Evolutionary conservation across 2,888 invertebrate species (phyloP).

Genomic region (Sarcophaga rosellei): DNA sequence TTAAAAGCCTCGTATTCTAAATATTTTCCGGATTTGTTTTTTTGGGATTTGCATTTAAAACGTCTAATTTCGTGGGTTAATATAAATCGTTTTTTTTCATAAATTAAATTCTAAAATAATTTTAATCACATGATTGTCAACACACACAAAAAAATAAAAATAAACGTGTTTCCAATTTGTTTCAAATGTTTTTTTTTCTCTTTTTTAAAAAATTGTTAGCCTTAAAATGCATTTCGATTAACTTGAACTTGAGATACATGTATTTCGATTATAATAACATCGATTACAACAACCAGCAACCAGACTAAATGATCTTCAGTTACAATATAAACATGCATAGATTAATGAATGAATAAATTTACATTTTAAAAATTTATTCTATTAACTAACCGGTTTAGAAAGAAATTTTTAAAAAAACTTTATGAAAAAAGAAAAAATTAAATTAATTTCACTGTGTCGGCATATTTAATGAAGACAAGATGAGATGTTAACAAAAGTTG

Average conservation of each 20-base stretch:
- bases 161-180: slow-evolving; percentile 44
- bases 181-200: slow-evolving; percentile 15
- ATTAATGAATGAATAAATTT: background rate
- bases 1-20: too few species aligned
- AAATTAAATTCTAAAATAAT: background rate
- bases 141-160: slow-evolving; percentile 37
- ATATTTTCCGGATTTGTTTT: too few species aligned
- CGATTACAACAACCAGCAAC: slow-evolving; percentile 8
- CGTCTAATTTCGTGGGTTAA: too few species aligned
- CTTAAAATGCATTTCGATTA: slow-evolving; percentile 52
- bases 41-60: too few species aligned
- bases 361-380: background rate
- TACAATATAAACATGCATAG: background rate
- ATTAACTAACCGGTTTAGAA: too few species aligned
- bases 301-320: slow-evolving; percentile 18
- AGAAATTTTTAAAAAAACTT: too few species aligned
- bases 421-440: too few species aligned
- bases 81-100: too few species aligned
- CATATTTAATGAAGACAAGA: too few species aligned
- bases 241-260: slow-evolving; percentile 67
- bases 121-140: background rate
- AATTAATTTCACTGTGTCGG: too few species aligned
- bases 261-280: slow-evolving; percentile 12
- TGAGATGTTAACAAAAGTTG: too few species aligned
- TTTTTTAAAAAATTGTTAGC: slow-evolving; percentile 30